These are phyloP conservation scores for Patella vulgata DNA, from an alignment of 1,140 invertebrate genomes.

Conservation along the genomic window DNA sequence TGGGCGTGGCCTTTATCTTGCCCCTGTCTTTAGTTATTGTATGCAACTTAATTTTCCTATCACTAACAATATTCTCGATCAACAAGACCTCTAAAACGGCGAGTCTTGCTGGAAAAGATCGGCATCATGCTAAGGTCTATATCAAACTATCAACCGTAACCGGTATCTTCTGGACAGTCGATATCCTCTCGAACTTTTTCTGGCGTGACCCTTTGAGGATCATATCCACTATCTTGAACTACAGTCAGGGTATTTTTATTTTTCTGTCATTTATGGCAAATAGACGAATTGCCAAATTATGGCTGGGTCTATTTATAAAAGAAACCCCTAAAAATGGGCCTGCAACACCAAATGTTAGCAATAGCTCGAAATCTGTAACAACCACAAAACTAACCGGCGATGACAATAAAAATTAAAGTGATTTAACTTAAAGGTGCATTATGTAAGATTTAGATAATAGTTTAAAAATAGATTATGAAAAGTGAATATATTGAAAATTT, in stretches of 20 bases:
- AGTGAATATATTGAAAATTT: no score
- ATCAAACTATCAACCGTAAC: conserved; percentile 57
- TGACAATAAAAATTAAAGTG: no score
- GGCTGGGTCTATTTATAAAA: conserved; percentile 1
- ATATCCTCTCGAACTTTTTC: conserved; percentile 68
- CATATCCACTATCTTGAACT: conserved; percentile 70
- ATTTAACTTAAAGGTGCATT: no score
- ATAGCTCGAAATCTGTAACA: no score
- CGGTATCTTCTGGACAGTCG: conserved; percentile 71
- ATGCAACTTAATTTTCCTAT: conserved; percentile 31
- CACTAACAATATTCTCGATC: conserved; percentile 13
- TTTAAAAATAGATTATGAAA: no score
- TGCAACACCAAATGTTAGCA: no score
- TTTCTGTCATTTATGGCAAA: conserved; percentile 70
- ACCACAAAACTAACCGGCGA: no score
- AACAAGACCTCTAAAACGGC: conserved; percentile 5
- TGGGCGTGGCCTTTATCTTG: conserved; percentile 15
- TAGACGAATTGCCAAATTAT: conserved; percentile 19
- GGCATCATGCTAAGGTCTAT: conserved; percentile 26
- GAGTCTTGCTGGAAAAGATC: background rate
- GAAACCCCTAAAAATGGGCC: no score
- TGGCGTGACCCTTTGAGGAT: conserved; percentile 67
- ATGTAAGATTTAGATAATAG: no score
- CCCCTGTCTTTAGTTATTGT: conserved; percentile 18
- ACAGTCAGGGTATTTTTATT: conserved; percentile 72